Evolutionary conservation across 2,888 invertebrate species (phyloP).

Genomic region (Steromphala cineraria): DNA sequence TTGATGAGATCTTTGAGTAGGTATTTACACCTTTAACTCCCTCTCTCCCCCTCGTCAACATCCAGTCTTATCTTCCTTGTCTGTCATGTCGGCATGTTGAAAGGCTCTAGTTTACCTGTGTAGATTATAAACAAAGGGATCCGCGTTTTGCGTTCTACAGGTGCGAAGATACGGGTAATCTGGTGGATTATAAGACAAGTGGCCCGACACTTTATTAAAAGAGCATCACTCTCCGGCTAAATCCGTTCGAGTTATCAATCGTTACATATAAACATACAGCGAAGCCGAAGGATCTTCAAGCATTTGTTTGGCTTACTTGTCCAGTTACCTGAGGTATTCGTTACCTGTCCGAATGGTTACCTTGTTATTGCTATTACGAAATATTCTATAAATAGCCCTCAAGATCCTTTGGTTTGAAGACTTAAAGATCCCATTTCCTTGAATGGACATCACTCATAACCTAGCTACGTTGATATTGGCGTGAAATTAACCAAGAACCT

Average conservation of each 20-base stretch:
- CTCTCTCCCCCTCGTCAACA: background rate
- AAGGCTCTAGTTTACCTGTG: background rate
- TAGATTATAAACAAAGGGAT: conserved; percentile 2
- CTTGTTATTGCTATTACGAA: no score
- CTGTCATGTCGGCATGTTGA: background rate
- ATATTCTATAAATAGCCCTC: no score
- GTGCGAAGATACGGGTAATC: background rate
- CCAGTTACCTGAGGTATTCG: no score
- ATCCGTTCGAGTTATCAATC: background rate
- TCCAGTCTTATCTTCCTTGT: background rate
- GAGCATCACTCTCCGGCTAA: background rate
- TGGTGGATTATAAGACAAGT: background rate
- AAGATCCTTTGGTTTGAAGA: no score
- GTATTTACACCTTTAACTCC: no score
- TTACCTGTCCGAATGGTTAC: no score
- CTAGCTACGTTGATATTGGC: no score
- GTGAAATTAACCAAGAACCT: no score
- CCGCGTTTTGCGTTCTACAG: background rate
- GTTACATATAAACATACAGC: conserved; percentile 4
- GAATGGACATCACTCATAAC: no score
- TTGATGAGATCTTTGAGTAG: no score
- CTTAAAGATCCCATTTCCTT: no score
- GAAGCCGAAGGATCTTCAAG: background rate
- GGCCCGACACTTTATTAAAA: conserved; percentile 1
- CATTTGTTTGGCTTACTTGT: background rate